Evolutionary conservation across 1,140 invertebrate genomes (phyloP).

Genomic region (Venturia canescens): DNA sequence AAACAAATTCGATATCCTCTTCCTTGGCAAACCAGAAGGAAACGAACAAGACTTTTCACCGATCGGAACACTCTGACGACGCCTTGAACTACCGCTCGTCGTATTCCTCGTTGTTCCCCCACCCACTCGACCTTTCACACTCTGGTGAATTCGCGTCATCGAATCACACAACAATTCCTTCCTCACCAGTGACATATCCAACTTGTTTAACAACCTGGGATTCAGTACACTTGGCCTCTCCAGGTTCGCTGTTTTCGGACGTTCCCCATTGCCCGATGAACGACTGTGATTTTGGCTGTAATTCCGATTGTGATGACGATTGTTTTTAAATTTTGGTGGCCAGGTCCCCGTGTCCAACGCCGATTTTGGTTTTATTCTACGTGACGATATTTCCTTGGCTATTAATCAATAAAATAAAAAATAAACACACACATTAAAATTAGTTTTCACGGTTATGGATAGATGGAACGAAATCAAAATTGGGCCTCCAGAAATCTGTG

Average conservation of each 20-base stretch:
- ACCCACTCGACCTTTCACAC: slow-evolving; percentile 50
- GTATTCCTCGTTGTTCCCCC: slow-evolving; percentile 49
- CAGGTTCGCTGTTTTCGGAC: slow-evolving; percentile 80
- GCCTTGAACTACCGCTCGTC: slow-evolving; percentile 43
- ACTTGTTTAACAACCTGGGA: slow-evolving; percentile 75
- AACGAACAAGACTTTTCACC: slow-evolving; percentile 36
- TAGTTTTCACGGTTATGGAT: too few relatives aligned
- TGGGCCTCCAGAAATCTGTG: too few relatives aligned
- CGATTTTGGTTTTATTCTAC: slow-evolving; percentile 56
- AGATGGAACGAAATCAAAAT: too few relatives aligned
- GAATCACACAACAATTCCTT: slow-evolving; percentile 77
- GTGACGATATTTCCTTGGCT: slow-evolving; percentile 46
- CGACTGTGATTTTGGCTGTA: slow-evolving; percentile 36
- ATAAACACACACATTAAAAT: not conserved
- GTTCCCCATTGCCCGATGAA: slow-evolving; percentile 53
- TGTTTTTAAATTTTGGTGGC: slow-evolving; percentile 71
- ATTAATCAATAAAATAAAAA: slow-evolving; percentile 13
- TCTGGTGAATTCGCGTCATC: slow-evolving; percentile 61
- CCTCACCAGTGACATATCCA: slow-evolving; percentile 81
- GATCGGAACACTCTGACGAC: slow-evolving; percentile 48
- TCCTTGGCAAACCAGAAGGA: not conserved
- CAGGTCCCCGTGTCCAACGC: slow-evolving; percentile 69
- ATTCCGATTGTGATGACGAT: slow-evolving; percentile 12
- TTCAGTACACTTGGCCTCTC: slow-evolving; percentile 79
- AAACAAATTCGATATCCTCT: not conserved